Evolutionary conservation across 2,797 vertebrate genomes (phyloP), one percentile per base, ranked within the genome.

Genomic region (Phrynocephalus guinanensis): DNA sequence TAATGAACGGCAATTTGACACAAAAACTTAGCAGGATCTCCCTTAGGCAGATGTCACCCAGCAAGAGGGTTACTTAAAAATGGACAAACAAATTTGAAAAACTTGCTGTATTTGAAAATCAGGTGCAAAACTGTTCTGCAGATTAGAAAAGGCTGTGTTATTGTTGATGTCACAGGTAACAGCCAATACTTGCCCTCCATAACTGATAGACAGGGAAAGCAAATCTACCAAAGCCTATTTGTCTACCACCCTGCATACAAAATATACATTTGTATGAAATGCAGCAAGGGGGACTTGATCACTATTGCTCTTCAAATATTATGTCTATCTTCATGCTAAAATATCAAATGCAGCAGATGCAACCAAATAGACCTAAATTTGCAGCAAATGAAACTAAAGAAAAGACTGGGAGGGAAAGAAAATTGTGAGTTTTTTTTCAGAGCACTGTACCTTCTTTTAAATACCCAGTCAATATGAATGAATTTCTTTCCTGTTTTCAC

Each of bases 321-420:
- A 38, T 80, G 9, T 6, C 33, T n/a, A 9, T 73, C 26, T 81
- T 84, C 13, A 66, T n/a, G 2, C 28, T 33, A 96, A 96, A 95
- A 96, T 96, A 95, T 96, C 95, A 96, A 95, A 93, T 90, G 83
- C 82, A 48, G 82, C 90, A 94, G 94, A 95, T 95, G n/a, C 30
- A 96, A 95, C 89, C 94, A 94, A 93, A 92, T 93, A 95, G 92
- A 84, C 92, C 94, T 96, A 95, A 97, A 94, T 93, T 92, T 89
- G 94, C 92, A 92, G 91, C 83, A 89, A 94, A 94, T 91, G 88
- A 92, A 91, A 92, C 80, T 71, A 82, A 92, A 93, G 20, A 93
- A 93, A 93, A 87, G 76, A 80, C 77, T 86, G 75, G 67, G 68
- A 83, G 67, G 85, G 91, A 88, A 66, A 90, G 89, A 90, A 84